Evolutionary conservation across 2,797 vertebrate genomes (phyloP), one percentile per base, ranked within the genome.

Genomic region (Echiichthys vipera): DNA sequence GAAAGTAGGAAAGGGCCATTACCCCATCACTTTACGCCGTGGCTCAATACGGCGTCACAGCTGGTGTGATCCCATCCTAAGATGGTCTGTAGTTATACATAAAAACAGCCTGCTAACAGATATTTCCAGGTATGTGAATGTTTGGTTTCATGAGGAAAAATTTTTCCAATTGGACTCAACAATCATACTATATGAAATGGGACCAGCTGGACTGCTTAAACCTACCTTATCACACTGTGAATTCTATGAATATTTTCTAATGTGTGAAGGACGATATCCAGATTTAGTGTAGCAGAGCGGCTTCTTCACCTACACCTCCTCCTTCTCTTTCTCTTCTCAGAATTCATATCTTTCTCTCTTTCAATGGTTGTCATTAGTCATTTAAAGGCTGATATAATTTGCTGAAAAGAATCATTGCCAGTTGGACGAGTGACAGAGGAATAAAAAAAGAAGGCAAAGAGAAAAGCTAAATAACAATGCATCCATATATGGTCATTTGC

Each of bases 401-500:
- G 68, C 71, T 55, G n/a, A 7, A 81, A 68, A 61, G 39, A 74
- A 27, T 45, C 64, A 67, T 50, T 63, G 75, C 80, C 80, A 85
- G 57, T 45, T 84, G 86, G 74, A 76, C 61, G 78, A 65, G 40
- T 76, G 81, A 84, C 77, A 88, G 74, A 77, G 67, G 47, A 51
- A n/a, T n/a, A n/a, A n/a, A n/a, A 71, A 73, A 71, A 39, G n/a
- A 32, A 82, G 53, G 27, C 47, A 59, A 63, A 75, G 53, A 71
- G 78, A 65, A 51, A 85, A 77, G 75, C 74, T 51, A 87, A 87
- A 88, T 72, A 84, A 86, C 76, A 88, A 83, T 71, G 78, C 77
- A 43, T 67, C 80, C 75, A 62, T 87, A 89, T 82, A 81, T 63
- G 78, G 78, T 57, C 75, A 88, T 89, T 89, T 85, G 85, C 84